phyloP scores from a whole-genome alignment of 2,888 invertebrate species.

The Drosophila mimica region DNA sequence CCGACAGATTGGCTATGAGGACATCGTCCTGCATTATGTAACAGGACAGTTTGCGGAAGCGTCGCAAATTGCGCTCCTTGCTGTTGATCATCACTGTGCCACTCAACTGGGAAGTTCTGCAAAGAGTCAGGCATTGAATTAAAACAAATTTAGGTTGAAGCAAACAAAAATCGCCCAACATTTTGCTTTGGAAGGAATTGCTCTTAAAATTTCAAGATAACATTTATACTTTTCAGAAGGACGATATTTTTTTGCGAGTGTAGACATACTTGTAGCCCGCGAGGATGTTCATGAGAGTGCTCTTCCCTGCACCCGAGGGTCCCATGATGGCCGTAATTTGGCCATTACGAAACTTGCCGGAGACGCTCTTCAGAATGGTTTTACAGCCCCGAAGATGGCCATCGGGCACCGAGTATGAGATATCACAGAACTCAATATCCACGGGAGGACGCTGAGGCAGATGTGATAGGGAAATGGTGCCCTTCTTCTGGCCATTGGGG shows the following conservation, averaged over 20 bases:
- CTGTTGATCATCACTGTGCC: constrained; percentile 95
- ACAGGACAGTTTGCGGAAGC: constrained; percentile 96
- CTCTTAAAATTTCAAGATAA: too few species aligned
- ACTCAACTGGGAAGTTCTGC: constrained; percentile 92
- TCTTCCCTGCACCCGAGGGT: constrained; percentile 92
- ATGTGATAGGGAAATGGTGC: constrained; percentile 91
- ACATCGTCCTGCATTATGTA: constrained; percentile 99
- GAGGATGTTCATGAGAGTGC: constrained; percentile 94
- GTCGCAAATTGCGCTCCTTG: constrained; percentile 92
- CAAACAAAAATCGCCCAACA: too few species aligned
- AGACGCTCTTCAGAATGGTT: constrained; percentile 94
- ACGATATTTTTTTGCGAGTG: background rate
- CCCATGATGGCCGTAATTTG: constrained; percentile 98
- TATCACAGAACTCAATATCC: constrained; percentile 94
- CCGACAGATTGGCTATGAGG: constrained; percentile 94
- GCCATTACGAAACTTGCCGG: constrained; percentile 95
- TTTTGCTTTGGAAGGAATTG: too few species aligned
- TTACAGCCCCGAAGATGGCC: constrained; percentile 93
- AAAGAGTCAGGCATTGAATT: background rate
- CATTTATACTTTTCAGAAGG: too few species aligned
- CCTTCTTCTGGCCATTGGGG: constrained; percentile 89
- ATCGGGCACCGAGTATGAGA: constrained; percentile 95
- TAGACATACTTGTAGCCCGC: constrained; percentile 93
- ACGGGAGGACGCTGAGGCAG: constrained; percentile 94
- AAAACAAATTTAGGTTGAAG: background rate